phyloP scores from a whole-genome alignment of 2,113 vertebrate genomes.

The Odocoileus virginianus region DNA sequence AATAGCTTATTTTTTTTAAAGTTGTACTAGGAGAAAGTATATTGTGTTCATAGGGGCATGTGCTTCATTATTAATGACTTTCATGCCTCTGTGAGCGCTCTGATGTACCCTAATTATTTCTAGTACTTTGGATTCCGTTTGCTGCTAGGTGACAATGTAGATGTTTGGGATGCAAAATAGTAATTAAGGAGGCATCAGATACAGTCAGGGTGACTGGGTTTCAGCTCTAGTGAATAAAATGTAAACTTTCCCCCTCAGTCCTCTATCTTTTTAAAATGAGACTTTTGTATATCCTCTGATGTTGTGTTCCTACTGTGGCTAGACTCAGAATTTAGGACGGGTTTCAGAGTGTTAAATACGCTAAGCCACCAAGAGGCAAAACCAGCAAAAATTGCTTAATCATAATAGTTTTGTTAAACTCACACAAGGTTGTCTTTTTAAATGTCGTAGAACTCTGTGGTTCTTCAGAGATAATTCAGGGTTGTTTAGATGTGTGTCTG shows the following conservation, averaged over 20 bases:
- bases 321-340: neutral
- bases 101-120: neutral
- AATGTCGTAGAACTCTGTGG: neutral
- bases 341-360: neutral
- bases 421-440: neutral
- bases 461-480: neutral
- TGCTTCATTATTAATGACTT: neutral
- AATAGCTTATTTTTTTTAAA: neutral
- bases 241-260: neutral
- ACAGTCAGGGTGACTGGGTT: neutral
- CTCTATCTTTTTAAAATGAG: slow-evolving; percentile 16
- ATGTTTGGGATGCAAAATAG: neutral
- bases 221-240: neutral
- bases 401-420: slow-evolving; percentile 10
- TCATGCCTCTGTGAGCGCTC: neutral
- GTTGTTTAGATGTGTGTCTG: neutral
- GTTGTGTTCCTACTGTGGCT: neutral
- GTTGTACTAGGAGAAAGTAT: neutral
- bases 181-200: neutral
- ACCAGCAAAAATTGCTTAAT: neutral
- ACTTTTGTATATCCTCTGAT: neutral
- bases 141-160: neutral
- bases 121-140: neutral
- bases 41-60: neutral
- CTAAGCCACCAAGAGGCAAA: neutral